These are phyloP conservation scores for Cichlasoma orientale DNA, from an alignment of 2,797 vertebrate genomes.

Conservation along the genomic window DNA sequence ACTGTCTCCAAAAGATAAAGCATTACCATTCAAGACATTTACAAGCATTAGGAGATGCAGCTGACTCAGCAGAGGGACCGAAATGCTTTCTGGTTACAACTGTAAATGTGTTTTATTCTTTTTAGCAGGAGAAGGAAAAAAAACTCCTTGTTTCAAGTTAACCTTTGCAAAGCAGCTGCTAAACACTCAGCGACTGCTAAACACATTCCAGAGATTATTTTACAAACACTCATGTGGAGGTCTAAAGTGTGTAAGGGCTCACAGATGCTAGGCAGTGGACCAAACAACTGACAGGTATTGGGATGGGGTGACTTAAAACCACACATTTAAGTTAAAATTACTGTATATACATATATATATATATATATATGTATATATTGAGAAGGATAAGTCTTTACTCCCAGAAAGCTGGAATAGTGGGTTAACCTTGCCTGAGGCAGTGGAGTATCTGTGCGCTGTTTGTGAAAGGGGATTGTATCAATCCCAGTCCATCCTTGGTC, in stretches of 20 bases:
- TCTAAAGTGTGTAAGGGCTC: not conserved
- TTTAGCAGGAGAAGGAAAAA: not conserved
- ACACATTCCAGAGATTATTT: not conserved
- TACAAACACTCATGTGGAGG: not conserved
- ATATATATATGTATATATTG: not conserved
- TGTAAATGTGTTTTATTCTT: not conserved
- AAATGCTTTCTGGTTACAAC: not conserved
- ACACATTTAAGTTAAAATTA: not conserved
- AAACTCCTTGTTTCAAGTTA: not conserved
- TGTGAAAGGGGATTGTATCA: constrained; percentile 13
- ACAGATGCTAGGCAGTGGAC: not conserved
- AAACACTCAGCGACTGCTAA: not conserved
- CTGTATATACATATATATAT: no score
- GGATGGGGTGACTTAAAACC: not conserved
- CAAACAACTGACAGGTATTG: not conserved
- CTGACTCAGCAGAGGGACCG: not conserved
- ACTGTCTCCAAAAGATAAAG: not conserved
- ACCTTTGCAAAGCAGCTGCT: not conserved
- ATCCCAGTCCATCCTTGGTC: constrained; percentile 8
- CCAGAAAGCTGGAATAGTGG: not conserved
- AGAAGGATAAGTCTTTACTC: not conserved
- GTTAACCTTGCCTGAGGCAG: constrained; percentile 29
- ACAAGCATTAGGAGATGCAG: not conserved
- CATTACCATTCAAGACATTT: not conserved
- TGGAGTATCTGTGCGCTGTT: not conserved